Evolutionary conservation across 2,888 invertebrate species (phyloP), one percentile per base, ranked within the genome.

Genomic region (Cataglyphis livida): DNA sequence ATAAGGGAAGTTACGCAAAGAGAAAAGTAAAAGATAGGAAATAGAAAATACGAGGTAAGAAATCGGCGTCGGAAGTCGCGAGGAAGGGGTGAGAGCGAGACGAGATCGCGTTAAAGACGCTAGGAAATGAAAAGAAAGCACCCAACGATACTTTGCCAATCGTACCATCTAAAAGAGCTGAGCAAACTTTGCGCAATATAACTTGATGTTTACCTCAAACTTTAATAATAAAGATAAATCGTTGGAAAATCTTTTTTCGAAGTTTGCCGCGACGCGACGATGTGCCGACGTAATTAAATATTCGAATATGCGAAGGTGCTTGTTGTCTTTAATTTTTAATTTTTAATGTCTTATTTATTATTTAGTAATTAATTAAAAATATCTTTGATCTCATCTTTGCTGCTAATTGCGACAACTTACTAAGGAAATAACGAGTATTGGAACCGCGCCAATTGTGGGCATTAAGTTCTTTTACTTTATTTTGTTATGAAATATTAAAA

Each of bases 1-100:
- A 76, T 76, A 76, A 66, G 54, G 54, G 7, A 76, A 76, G 76
- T 65, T 76, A 66, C 76, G 66, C 41, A 76, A 66, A 66, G 66
- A 57, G 76, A 76, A 54, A 54, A 54, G 28, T 41, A 57, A 66
- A 32, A 68, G 57, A 76, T 66, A 66, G 76, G 68, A 68, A 68
- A 76, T 76, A 66, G 76, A 66, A 66, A 66, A 76, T 76, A 57
- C 76, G 66, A 76, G 5, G 76, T 76, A 66, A 76, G 51, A 76
- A 66, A 76, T 76, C 76, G 68, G 66, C 76, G 76, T 68, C n/a
- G 76, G 28, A 66, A 38, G 76, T 66, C 41, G 54, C 18, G 25
- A 12, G 38, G 54, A 54, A 3, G 51, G 25, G 6, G 18, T n/a
- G 65, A 9, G 54, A n/a, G 35, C 25, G 38, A 54, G 38, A 54